Base-by-base conservation (phyloP, 2,888 invertebrate species). In the Ormyrus thymus region DNA sequence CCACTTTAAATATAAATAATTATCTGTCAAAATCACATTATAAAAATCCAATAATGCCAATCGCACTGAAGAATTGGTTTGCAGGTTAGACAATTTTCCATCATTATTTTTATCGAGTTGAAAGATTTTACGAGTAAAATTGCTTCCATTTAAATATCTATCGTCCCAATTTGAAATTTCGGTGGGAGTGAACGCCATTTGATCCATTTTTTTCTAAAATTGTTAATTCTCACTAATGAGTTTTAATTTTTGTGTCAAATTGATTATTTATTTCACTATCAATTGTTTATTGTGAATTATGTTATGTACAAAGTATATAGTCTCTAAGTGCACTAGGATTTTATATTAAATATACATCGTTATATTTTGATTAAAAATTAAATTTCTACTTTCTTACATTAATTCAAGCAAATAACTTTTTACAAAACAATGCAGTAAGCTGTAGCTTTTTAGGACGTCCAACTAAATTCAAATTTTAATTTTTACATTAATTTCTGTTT, bases 271-370 rank as follows among this genome's bases (percentile, higher is more conserved):
- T 53, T 72, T 55, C 10, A 78, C 75, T 72, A 62, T 79, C 81
- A 70, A 70, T 79, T 80, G 72, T 81, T 78, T 78, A 71, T 75
- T 75, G 56, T 66, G 78, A 62, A 75, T 65, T 74, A 71, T 86
- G 83, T 86, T 86, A 86, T 87, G 81, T 87, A 86, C 86, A 86
- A 83, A 84, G 84, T 77, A 83, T 83, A 75, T 78, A 78, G 80
- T 83, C 82, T 83, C 84, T 83, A 86, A 86, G 84, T 83, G 81
- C 45, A 84, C 84, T 85, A 86, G 84, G 85, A 86, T 86, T 84
- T 85, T 84, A 85, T 84, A 85, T 84, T 83, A 82, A 80, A 79
- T 82, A 50, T 78, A 76, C 74, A 70, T 50, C 11, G 2, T 43
- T 62, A 13, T 66, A 11, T 73, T 76, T 80, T 59, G 13, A 61